Evolutionary conservation across 2,113 vertebrate genomes (phyloP), one percentile per base, ranked within the genome.

Genomic region (Platysternon megacephalum): DNA sequence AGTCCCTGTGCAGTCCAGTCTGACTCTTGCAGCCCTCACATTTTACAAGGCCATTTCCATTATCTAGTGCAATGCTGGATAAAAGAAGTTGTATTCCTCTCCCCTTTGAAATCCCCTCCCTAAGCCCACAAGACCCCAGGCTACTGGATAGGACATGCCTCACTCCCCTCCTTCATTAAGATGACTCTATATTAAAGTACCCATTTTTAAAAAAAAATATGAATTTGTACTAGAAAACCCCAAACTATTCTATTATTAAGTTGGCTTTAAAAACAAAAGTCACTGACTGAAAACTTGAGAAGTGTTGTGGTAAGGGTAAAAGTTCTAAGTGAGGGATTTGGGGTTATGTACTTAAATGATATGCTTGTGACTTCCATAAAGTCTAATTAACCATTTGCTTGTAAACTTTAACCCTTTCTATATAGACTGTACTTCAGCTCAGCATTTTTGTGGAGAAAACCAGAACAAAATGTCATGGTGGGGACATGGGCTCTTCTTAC

Each of bases 331-430:
- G 56, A 53, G 24, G 16, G 3, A 22, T 84, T 94, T 58, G n/a
- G 35, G 2, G 5, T 93, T 93, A 74, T 28, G 19, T 79, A 42
- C 90, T 58, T 78, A 39, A 24, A 68, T 35, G 58, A 87, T 29
- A 76, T 21, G 35, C 5, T 55, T 91, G 6, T 55, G 68, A 87
- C 6, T 91, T 84, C 74, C 82, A 79, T 42, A 11, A 90, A 91
- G 26, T 80, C 44, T 44, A 82, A 82, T 85, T 93, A 84, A 61
- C 39, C 22, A 85, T 46, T 3, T n/a, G 79, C 26, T 80, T 65
- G 32, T 84, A 79, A 79, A 3, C 44, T 82, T 96, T 93, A 93
- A 95, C 87, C 24, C 87, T 84, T 89, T 95, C 72, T 65, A 74
- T 42, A 42, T 51, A 19, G 79, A 53, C 5, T 79, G 3, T 56